A percentile compares a stretch with the other conserved stretches of the same genome.
Evolutionary conservation across 2,113 vertebrate species (phyloP).

Genomic region (Onychostoma macrolepis): DNA sequence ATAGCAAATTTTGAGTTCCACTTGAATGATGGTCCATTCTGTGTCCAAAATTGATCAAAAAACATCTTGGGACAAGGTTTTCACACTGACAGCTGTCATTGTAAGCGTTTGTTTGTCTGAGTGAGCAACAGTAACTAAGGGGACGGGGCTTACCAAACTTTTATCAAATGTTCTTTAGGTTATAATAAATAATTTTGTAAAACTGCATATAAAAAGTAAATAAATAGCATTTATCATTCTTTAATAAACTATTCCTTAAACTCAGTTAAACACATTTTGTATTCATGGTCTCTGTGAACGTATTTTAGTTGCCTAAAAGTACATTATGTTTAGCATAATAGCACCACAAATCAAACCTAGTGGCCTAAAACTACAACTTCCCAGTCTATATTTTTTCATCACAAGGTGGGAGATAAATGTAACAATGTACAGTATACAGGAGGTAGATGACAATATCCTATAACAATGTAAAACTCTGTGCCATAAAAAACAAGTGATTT

Average conservation of each 20-base stretch:
- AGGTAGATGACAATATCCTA: background rate
- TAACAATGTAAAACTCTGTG: background rate
- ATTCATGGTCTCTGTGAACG: background rate
- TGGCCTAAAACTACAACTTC: background rate
- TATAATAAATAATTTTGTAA: background rate
- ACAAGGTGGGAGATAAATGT: background rate
- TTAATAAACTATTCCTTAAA: background rate
- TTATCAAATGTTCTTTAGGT: too few species aligned
- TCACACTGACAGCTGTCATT: too few species aligned
- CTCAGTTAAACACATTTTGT: background rate
- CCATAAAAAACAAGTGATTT: background rate
- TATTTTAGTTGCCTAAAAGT: background rate
- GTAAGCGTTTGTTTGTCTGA: too few species aligned
- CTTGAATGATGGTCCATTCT: too few species aligned
- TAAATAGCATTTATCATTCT: background rate
- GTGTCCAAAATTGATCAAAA: too few species aligned
- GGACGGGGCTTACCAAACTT: too few species aligned
- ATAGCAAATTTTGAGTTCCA: too few species aligned
- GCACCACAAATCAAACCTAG: background rate
- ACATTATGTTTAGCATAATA: slow-evolving; percentile 1
- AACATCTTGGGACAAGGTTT: too few species aligned
- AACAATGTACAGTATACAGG: background rate
- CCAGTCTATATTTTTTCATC: background rate
- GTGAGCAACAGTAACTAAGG: too few species aligned
- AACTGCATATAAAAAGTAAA: too few species aligned